Percentiles rank a stretch among this genome's conserved stretches.
phyloP scores from a whole-genome alignment of 2,113 vertebrate genomes.

The Protomyctophum bolini region DNA sequence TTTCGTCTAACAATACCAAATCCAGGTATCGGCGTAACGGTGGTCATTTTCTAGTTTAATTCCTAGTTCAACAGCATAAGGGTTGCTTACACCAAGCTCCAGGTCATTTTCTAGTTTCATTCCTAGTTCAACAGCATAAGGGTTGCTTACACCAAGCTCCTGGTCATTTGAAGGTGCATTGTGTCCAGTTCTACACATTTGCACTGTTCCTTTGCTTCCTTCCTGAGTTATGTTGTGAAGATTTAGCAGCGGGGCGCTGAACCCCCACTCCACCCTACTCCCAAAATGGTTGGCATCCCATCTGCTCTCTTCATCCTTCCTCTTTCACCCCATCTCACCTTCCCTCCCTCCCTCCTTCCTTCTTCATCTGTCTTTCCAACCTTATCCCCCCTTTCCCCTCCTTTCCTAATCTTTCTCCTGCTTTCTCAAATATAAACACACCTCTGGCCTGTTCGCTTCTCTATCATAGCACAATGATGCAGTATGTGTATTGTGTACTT shows the following conservation, averaged over 20 bases:
- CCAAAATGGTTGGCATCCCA: background rate
- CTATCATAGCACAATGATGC: too few species aligned
- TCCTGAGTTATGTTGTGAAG: constrained; percentile 58
- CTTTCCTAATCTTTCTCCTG: background rate
- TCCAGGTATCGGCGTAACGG: too few species aligned
- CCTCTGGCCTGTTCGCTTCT: too few species aligned
- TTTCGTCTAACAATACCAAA: too few species aligned
- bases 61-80: background rate
- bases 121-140: background rate
- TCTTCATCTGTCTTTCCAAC: background rate
- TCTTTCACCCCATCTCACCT: background rate
- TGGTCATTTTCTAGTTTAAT: too few species aligned
- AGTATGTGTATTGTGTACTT: too few species aligned
- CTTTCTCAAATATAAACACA: background rate
- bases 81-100: background rate
- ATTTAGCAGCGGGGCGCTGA: constrained; percentile 40
- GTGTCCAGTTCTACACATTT: constrained; percentile 32
- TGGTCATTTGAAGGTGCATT: background rate
- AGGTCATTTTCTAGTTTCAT: background rate
- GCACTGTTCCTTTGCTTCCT: constrained; percentile 56
- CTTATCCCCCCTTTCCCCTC: background rate
- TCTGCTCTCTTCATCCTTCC: constrained; percentile 18
- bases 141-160: background rate
- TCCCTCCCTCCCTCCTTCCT: background rate
- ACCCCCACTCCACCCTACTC: constrained; percentile 13